phyloP scores from a whole-genome alignment of 1,140 invertebrate genomes.

The Metopolophium dirhodum region DNA sequence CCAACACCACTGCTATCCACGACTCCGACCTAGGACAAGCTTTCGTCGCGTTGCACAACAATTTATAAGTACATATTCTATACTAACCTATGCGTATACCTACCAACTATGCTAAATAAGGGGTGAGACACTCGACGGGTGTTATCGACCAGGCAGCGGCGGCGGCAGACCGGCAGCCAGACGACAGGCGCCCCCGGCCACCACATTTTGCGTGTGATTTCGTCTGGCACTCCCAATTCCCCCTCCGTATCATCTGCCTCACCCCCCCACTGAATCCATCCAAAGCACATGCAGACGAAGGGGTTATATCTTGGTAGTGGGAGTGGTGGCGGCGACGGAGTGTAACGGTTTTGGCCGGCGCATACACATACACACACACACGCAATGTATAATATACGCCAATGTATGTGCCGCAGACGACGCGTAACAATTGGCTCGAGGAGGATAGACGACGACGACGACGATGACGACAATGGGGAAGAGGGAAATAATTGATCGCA shows the following conservation, averaged over 20 bases:
- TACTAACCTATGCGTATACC: neutral
- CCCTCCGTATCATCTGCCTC: neutral
- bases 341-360: slow-evolving; percentile 20
- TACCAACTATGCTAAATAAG: neutral
- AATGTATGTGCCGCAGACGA: neutral
- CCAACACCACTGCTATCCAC: neutral
- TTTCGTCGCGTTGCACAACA: neutral
- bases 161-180: neutral
- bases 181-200: slow-evolving; percentile 33
- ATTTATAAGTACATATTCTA: neutral
- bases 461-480: neutral
- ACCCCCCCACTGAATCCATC: neutral
- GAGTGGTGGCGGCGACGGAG: neutral
- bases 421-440: slow-evolving; percentile 26
- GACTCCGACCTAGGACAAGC: slow-evolving; percentile 21
- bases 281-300: neutral
- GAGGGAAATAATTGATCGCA: neutral
- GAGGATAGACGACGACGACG: neutral
- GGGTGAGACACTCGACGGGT: neutral
- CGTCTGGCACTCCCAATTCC: neutral
- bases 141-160: slow-evolving; percentile 35
- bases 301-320: neutral
- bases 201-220: neutral
- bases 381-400: neutral
- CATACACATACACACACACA: neutral